Percentiles rank a stretch among this genome's conserved stretches.
Conservation (phyloP, 2,797 vertebrate genomes). For the Pteropus rufus region DNA sequence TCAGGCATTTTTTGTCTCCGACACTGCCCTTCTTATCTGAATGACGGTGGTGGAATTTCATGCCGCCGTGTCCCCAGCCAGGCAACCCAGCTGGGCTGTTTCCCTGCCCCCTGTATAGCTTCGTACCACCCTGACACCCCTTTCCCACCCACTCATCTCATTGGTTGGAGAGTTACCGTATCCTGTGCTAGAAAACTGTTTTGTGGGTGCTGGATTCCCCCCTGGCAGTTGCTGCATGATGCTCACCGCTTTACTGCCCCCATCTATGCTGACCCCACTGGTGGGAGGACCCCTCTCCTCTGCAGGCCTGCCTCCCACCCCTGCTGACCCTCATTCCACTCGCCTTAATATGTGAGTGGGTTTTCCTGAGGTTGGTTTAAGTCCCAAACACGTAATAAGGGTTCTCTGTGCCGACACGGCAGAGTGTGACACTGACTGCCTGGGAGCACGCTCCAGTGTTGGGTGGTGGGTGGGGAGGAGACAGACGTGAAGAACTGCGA, state of each 20-base stretch:
- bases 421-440: background rate
- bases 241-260: background rate
- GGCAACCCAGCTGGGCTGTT: background rate
- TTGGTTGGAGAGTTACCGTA: background rate
- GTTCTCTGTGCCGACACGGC: background rate
- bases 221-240: background rate
- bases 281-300: background rate
- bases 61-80: background rate
- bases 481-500: background rate
- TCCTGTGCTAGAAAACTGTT: background rate
- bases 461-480: background rate
- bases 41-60: background rate
- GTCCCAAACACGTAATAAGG: background rate
- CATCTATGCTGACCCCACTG: background rate
- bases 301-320: background rate
- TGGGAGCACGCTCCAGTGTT: background rate
- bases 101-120: background rate
- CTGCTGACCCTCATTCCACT: background rate
- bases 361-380: background rate
- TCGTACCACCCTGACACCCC: background rate
- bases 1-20: background rate
- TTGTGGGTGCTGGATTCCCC: background rate
- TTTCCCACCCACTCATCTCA: background rate
- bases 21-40: background rate
- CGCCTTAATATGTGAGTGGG: background rate